A percentile compares a stretch with the other conserved stretches of the same genome.
Conservation (phyloP, 2,888 invertebrate species). For the Agriopis marginaria region DNA sequence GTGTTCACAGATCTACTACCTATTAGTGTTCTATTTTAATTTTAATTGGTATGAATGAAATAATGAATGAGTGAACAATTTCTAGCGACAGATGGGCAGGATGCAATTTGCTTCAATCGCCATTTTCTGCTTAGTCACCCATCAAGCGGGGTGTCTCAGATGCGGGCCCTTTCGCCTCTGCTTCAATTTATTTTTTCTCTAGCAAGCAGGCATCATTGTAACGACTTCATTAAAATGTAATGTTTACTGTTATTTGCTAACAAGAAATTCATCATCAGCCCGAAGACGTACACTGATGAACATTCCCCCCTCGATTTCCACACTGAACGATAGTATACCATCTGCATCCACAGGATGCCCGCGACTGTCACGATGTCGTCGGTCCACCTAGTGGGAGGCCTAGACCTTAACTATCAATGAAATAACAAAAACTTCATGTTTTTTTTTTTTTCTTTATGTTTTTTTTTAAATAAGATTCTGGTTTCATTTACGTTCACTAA, state of each 20-base stretch:
- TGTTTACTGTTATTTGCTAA: not conserved
- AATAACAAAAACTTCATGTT: too few species aligned
- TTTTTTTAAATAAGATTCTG: too few species aligned
- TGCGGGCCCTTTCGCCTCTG: conserved; percentile 31
- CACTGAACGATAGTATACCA: too few species aligned
- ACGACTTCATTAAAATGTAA: conserved; percentile 16
- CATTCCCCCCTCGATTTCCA: too few species aligned
- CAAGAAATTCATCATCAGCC: not conserved
- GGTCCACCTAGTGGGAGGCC: too few species aligned
- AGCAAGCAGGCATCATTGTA: conserved; percentile 10
- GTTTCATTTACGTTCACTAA: too few species aligned
- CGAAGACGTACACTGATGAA: too few species aligned
- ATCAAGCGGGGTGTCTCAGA: conserved; percentile 53
- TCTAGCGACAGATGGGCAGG: conserved; percentile 55
- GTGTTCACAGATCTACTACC: too few species aligned
- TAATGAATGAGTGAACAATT: conserved; percentile 58
- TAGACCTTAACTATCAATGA: not conserved
- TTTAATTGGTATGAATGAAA: conserved; percentile 55
- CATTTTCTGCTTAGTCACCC: conserved; percentile 67
- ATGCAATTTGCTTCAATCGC: conserved; percentile 57
- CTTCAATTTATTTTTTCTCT: conserved; percentile 34
- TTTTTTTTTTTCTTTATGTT: too few species aligned
- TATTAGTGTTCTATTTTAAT: conserved; percentile 45
- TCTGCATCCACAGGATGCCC: too few species aligned
- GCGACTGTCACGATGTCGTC: too few species aligned